Evolutionary conservation across 2,888 invertebrate genomes (phyloP), one percentile per base, ranked within the genome.

Genomic region (Philereme transversata): DNA sequence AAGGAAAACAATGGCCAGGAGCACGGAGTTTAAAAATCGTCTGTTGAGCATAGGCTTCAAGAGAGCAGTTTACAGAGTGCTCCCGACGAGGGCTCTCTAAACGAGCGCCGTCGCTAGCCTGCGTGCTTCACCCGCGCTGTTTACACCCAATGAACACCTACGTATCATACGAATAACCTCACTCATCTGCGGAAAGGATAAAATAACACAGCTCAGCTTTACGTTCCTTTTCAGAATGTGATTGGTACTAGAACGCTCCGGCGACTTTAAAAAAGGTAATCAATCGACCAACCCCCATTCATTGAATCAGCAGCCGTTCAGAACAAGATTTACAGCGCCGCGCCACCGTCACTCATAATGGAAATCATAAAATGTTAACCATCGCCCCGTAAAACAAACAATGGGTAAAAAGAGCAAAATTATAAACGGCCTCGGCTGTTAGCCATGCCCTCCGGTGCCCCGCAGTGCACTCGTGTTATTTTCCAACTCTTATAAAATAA

Each of bases 331-430:
- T 84, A 85, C 82, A 65, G 64, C 58, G 69, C 70, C 66, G 75
- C 64, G 75, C 77, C 74, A 75, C 80, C 79, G 83, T 83, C 85
- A 79, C 77, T 83, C 82, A 81, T 83, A 84, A 88, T 86, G 87
- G 84, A 83, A 86, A 87, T 87, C 88, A 86, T 90, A 91, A 90
- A 90, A 84, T 78, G 86, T 85, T 82, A 83, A 86, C 84, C 82
- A 84, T 82, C 83, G 82, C 82, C 53, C 22, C 78, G 86, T 86
- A 85, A 89, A 91, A 87, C 86, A 90, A 92, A 92, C 91, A 92
- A 91, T 91, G 88, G 87, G 77, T 74, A 88, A 90, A 90, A 90
- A 84, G 85, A 87, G 79, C 80, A 86, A 84, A 78, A 78, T 72
- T 70, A 74, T 80, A 80, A 85, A 81, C 74, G 81, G 78, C 73